Percentiles rank a stretch among this genome's conserved stretches.
These are phyloP conservation scores for Salarias fasciatus DNA, from an alignment of 2,797 vertebrate species.

Conservation along the genomic window DNA sequence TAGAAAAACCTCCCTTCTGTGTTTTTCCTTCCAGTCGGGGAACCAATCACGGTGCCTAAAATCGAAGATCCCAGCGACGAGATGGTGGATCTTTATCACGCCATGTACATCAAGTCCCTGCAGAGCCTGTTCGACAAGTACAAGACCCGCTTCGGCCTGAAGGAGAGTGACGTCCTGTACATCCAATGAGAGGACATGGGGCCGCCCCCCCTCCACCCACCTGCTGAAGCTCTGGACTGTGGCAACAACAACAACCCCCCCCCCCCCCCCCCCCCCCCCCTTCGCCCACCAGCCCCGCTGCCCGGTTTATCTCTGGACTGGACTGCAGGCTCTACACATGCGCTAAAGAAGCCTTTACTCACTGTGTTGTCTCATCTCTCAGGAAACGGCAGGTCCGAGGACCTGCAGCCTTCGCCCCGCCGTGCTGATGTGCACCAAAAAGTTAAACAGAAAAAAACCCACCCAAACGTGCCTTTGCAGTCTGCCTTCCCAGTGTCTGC, in stretches of 20 bases:
- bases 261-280: neutral
- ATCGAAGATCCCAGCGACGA: slow-evolving; percentile 87
- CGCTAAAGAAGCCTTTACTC: slow-evolving; percentile 45
- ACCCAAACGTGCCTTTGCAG: slow-evolving; percentile 27
- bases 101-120: slow-evolving; percentile 90
- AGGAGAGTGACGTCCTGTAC: slow-evolving; percentile 86
- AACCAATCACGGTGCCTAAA: slow-evolving; percentile 95
- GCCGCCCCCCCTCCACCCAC: no score
- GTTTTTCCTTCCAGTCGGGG: slow-evolving; percentile 85
- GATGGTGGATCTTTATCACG: slow-evolving; percentile 90
- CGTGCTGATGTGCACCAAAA: slow-evolving; percentile 18
- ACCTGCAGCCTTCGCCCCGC: no score
- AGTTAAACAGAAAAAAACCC: slow-evolving; percentile 3
- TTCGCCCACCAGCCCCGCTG: slow-evolving; percentile 23
- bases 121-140: slow-evolving; percentile 91
- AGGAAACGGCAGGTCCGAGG: slow-evolving; percentile 34
- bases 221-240: slow-evolving; percentile 40
- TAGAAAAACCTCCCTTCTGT: slow-evolving; percentile 1
- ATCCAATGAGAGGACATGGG: slow-evolving; percentile 82
- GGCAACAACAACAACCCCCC: slow-evolving; percentile 23
- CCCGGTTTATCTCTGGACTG: slow-evolving; percentile 50
- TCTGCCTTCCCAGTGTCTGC: slow-evolving; percentile 5
- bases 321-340: slow-evolving; percentile 36
- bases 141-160: slow-evolving; percentile 91
- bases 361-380: slow-evolving; percentile 20